phyloP scores from a whole-genome alignment of 2,113 vertebrate species.

The Progne subis region DNA sequence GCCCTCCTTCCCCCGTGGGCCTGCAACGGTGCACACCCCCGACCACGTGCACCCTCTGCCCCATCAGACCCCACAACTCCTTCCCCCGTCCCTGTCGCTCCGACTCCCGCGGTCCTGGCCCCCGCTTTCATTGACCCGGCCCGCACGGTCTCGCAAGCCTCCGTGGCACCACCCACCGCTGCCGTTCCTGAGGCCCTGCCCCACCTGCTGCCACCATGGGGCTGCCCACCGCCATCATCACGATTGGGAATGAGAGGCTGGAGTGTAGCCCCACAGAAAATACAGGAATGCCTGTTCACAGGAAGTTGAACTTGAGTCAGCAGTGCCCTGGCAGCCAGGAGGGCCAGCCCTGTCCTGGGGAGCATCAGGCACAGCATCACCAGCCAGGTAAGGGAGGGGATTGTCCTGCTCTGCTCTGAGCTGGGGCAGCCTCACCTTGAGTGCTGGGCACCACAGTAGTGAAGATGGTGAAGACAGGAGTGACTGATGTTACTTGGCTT shows the following conservation, averaged over 20 bases:
- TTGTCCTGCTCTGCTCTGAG: neutral
- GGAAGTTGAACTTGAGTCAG: neutral
- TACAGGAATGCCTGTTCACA: neutral
- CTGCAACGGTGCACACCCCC: too few relatives aligned
- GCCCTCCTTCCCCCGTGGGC: too few relatives aligned
- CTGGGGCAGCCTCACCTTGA: fast-evolving
- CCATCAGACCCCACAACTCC: too few relatives aligned
- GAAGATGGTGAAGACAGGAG: neutral
- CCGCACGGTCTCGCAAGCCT: too few relatives aligned
- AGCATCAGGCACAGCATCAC: fast-evolving
- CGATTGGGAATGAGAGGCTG: neutral
- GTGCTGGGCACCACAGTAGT: fast-evolving
- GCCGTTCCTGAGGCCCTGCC: too few relatives aligned
- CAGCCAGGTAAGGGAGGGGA: fast-evolving
- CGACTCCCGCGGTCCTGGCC: too few relatives aligned
- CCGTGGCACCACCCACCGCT: too few relatives aligned
- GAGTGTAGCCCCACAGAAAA: neutral
- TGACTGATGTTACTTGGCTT: neutral
- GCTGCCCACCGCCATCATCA: too few relatives aligned
- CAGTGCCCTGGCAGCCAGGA: neutral
- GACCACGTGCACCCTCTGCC: too few relatives aligned
- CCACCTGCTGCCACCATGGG: too few relatives aligned
- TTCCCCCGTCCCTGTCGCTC: too few relatives aligned
- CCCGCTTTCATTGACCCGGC: too few relatives aligned
- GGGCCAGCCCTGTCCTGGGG: fast-evolving